Conservation (phyloP, 2,888 invertebrate genomes). For the Hirudinaria manillensis region DNA sequence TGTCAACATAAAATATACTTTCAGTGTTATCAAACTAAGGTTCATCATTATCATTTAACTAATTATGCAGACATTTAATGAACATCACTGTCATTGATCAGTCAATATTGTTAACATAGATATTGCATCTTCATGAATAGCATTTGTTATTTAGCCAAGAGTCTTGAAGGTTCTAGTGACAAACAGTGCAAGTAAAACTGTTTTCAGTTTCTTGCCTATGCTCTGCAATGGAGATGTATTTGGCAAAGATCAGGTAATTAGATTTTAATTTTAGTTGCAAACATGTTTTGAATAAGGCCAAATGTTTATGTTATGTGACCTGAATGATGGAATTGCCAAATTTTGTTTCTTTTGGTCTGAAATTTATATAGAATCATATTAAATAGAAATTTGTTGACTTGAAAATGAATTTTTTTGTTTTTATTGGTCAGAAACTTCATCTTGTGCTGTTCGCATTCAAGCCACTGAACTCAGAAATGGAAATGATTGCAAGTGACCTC, state of each 20-base stretch:
- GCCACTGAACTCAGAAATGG: conserved; percentile 2
- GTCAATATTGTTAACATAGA: neutral
- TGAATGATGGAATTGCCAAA: too few species aligned
- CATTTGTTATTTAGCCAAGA: neutral
- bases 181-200: conserved; percentile 27
- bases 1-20: too few species aligned
- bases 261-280: too few species aligned
- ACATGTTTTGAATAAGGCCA: too few species aligned
- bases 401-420: neutral
- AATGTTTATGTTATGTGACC: too few species aligned
- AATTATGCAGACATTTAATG: too few species aligned
- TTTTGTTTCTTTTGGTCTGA: neutral
- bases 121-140: neutral
- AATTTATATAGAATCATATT: neutral
- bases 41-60: too few species aligned
- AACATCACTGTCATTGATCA: too few species aligned
- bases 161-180: conserved; percentile 18
- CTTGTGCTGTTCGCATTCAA: conserved; percentile 29
- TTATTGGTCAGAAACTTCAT: neutral
- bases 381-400: too few species aligned
- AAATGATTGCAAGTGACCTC: neutral
- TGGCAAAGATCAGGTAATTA: conserved; percentile 5
- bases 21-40: too few species aligned
- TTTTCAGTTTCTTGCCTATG: conserved; percentile 15
- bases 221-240: conserved; percentile 27